These are phyloP conservation scores for Gnathonemus echidnorhynchus DNA, from an alignment of 2,113 vertebrate genomes.

Conservation along the genomic window DNA sequence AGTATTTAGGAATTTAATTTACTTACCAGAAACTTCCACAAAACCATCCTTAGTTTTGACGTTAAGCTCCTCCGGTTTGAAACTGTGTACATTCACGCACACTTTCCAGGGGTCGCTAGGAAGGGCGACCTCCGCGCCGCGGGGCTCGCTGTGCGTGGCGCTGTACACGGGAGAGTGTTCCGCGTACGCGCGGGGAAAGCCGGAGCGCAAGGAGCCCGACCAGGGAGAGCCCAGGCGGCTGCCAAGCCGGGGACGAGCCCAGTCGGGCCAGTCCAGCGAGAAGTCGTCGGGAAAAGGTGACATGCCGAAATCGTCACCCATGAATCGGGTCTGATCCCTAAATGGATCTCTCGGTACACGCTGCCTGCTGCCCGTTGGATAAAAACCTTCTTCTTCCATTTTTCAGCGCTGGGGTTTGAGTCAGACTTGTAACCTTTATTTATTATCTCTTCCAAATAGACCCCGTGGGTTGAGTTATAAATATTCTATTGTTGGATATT, in stretches of 20 bases:
- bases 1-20: not conserved
- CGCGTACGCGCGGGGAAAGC: conserved; percentile 65
- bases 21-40: conserved; percentile 94
- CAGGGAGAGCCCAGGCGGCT: conserved; percentile 65
- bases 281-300: conserved; percentile 80
- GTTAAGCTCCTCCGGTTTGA: conserved; percentile 81
- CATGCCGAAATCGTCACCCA: conserved; percentile 91
- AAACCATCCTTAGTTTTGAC: conserved; percentile 92
- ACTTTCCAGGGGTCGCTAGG: conserved; percentile 92
- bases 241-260: conserved; percentile 85
- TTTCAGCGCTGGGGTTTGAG: conserved; percentile 19
- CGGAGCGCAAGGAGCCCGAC: conserved; percentile 65
- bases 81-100: conserved; percentile 98
- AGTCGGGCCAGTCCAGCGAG: conserved; percentile 84
- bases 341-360: conserved; percentile 79
- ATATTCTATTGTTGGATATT: not conserved
- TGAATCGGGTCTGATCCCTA: conserved; percentile 77
- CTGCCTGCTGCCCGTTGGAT: conserved; percentile 67
- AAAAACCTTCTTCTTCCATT: conserved; percentile 90
- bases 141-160: conserved; percentile 67
- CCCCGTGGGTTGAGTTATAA: not conserved
- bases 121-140: conserved; percentile 60
- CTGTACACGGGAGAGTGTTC: conserved; percentile 62
- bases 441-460: not conserved
- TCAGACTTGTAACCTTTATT: not conserved